Percentiles rank a stretch among this genome's conserved stretches.
Evolutionary conservation across 2,113 vertebrate genomes (phyloP).

Genomic region (Megatriorchis doriae): DNA sequence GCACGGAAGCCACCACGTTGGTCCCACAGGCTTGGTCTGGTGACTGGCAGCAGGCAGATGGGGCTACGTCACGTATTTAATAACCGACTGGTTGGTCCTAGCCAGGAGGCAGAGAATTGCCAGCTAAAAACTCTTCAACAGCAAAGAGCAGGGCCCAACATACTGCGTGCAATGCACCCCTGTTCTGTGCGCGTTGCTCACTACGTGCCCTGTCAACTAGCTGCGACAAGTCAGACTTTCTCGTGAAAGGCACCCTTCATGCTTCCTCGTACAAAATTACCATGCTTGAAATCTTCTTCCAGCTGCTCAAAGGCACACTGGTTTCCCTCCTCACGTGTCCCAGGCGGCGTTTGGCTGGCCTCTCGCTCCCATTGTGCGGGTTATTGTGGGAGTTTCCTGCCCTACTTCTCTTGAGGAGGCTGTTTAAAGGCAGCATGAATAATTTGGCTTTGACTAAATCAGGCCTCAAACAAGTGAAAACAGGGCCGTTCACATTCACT

Average conservation of each 20-base stretch:
- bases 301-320: slow-evolving; percentile 48
- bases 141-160: not conserved
- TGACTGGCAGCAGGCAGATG: not conserved
- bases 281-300: slow-evolving; percentile 30
- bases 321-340: slow-evolving; percentile 31
- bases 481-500: not conserved
- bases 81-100: not conserved
- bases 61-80: not conserved
- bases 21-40: not conserved
- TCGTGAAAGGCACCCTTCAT: slow-evolving; percentile 14
- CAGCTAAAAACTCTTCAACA: not conserved
- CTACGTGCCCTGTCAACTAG: not conserved
- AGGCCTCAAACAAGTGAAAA: slow-evolving; percentile 9
- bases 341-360: slow-evolving; percentile 16
- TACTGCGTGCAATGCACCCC: not conserved
- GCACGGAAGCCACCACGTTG: not conserved
- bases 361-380: not conserved
- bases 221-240: not conserved
- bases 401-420: slow-evolving; percentile 61
- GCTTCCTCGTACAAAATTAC: slow-evolving; percentile 7
- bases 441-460: slow-evolving; percentile 46
- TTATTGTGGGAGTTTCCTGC: slow-evolving; percentile 63
- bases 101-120: not conserved
- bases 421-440: slow-evolving; percentile 44
- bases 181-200: not conserved